Evolutionary conservation across 2,797 vertebrate genomes (phyloP).

Genomic region (Acestrorhynchus altus): DNA sequence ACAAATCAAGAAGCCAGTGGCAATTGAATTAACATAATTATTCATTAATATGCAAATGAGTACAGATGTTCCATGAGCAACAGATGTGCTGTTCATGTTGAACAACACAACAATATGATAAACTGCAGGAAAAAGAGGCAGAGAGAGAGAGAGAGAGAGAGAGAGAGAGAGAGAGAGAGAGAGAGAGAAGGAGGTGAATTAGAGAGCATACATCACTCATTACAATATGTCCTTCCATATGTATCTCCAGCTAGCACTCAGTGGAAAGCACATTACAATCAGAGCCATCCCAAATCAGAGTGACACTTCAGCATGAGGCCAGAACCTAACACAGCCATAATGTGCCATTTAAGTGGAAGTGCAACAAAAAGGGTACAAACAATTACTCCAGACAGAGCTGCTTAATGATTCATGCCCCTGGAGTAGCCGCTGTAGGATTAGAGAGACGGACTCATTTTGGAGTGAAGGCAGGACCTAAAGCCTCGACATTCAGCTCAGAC

Average conservation of each 20-base stretch:
- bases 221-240: conserved; percentile 37
- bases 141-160: conserved; percentile 4
- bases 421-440: conserved; percentile 44
- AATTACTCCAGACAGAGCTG: conserved; percentile 33
- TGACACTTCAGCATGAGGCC: conserved; percentile 45
- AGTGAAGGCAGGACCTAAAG: conserved; percentile 36
- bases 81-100: conserved; percentile 74
- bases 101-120: conserved; percentile 70
- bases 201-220: conserved; percentile 23
- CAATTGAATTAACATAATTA: conserved; percentile 82
- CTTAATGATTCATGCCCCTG: conserved; percentile 49
- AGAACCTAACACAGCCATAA: conserved; percentile 43
- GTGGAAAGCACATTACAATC: conserved; percentile 45
- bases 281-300: conserved; percentile 39
- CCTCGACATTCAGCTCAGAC: conserved; percentile 29
- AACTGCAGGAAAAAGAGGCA: conserved; percentile 49
- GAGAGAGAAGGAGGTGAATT: neutral
- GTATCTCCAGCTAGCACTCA: conserved; percentile 26
- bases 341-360: conserved; percentile 44
- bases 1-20: conserved; percentile 65
- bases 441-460: conserved; percentile 34
- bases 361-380: conserved; percentile 43
- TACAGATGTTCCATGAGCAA: conserved; percentile 79
- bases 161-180: neutral
- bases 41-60: conserved; percentile 82